Conservation (phyloP, 2,797 vertebrate species). For the Hemitrygon akajei region DNA sequence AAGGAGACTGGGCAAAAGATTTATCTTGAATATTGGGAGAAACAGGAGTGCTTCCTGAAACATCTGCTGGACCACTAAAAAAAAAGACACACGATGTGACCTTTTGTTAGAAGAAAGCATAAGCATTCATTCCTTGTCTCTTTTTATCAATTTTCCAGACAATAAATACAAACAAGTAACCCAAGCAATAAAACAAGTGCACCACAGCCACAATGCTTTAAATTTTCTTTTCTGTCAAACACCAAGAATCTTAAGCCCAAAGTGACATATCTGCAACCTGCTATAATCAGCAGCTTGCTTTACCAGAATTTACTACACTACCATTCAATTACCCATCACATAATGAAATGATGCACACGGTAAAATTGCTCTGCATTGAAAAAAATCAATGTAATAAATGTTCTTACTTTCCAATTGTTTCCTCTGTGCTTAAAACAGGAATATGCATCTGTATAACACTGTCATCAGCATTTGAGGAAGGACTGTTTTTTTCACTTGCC, state of each 20-base stretch:
- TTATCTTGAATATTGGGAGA: conserved; percentile 75
- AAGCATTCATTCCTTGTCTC: background rate
- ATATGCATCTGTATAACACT: conserved; percentile 58
- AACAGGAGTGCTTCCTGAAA: conserved; percentile 65
- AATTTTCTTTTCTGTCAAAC: background rate
- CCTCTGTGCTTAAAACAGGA: conserved; percentile 55
- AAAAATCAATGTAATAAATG: background rate
- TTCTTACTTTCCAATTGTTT: conserved; percentile 71
- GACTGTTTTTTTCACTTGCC: conserved; percentile 79
- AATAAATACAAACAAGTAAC: background rate
- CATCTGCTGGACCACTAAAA: conserved; percentile 62
- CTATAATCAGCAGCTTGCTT: background rate
- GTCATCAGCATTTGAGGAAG: conserved; percentile 72
- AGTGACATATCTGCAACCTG: background rate
- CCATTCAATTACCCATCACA: background rate
- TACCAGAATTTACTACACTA: background rate
- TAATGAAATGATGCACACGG: background rate
- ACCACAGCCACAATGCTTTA: background rate
- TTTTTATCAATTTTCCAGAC: background rate
- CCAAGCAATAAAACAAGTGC: background rate
- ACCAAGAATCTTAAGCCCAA: too few relatives aligned
- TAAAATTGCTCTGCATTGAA: background rate
- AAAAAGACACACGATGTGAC: conserved; percentile 25
- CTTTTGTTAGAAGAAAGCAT: background rate
- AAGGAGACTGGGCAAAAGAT: conserved; percentile 73